Evolutionary conservation across 2,113 vertebrate species (phyloP).

Genomic region (Trichomycterus rosablanca): DNA sequence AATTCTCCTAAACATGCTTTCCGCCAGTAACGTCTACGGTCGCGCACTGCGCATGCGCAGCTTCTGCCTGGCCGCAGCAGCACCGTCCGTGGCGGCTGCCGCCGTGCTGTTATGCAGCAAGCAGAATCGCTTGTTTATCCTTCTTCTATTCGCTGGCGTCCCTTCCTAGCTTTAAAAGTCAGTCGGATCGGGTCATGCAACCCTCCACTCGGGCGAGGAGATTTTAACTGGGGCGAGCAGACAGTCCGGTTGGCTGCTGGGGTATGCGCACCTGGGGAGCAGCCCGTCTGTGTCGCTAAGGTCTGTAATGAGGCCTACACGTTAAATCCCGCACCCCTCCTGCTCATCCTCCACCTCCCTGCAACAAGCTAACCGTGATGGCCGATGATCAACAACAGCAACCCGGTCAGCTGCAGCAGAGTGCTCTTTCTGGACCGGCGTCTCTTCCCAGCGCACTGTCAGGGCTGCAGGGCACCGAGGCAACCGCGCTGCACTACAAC

Average conservation of each 20-base stretch:
- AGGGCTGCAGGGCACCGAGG: conserved; percentile 84
- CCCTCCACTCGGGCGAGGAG: conserved; percentile 54
- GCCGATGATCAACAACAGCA: conserved; percentile 84
- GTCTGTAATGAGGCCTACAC: conserved; percentile 79
- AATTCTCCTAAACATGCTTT: conserved; percentile 10
- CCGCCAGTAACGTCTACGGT: conserved; percentile 52
- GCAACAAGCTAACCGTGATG: conserved; percentile 72
- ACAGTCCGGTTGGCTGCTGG: conserved; percentile 62
- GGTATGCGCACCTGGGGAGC: conserved; percentile 70
- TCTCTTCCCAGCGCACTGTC: conserved; percentile 80
- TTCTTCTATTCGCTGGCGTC: conserved; percentile 18
- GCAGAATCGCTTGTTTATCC: conserved; percentile 61
- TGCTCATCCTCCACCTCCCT: conserved; percentile 58
- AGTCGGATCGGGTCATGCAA: conserved; percentile 52
- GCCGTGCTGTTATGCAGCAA: conserved; percentile 72
- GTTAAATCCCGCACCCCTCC: conserved; percentile 61
- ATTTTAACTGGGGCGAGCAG: conserved; percentile 46
- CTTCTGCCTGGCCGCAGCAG: conserved; percentile 47
- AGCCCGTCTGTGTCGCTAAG: conserved; percentile 55
- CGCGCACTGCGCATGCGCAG: conserved; percentile 74
- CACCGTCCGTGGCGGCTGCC: conserved; percentile 69
- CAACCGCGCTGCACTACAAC: conserved; percentile 86
- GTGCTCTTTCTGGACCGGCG: conserved; percentile 66
- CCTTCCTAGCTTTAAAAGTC: conserved; percentile 39
- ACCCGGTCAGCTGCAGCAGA: conserved; percentile 67